phyloP scores from a whole-genome alignment of 2,797 vertebrate genomes.

The Denticeps clupeoides region DNA sequence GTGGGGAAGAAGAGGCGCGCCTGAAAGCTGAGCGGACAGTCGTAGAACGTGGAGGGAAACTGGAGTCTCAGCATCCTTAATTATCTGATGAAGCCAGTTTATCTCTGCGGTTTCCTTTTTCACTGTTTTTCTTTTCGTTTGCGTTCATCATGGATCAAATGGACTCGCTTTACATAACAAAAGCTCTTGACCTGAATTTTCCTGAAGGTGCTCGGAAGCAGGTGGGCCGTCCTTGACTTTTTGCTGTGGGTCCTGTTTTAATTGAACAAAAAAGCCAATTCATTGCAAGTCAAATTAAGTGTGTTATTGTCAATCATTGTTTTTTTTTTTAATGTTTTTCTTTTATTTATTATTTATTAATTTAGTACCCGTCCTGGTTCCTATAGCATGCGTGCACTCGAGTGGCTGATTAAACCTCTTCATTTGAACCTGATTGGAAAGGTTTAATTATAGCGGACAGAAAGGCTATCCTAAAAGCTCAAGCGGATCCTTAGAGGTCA shows the following conservation, averaged over 20 bases:
- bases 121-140: constrained; percentile 48
- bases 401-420: constrained; percentile 3
- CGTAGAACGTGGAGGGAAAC: constrained; percentile 61
- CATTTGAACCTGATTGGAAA: constrained; percentile 4
- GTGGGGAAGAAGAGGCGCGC: background rate
- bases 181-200: constrained; percentile 62
- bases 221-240: too few relatives aligned
- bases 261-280: too few relatives aligned
- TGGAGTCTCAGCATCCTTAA: constrained; percentile 62
- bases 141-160: constrained; percentile 46
- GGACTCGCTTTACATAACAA: constrained; percentile 67
- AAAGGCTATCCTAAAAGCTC: background rate
- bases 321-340: too few relatives aligned
- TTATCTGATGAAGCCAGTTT: constrained; percentile 66
- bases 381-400: background rate
- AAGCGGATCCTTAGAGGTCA: background rate
- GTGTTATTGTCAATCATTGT: too few relatives aligned
- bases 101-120: constrained; percentile 69
- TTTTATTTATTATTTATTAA: too few relatives aligned
- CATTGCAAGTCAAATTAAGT: too few relatives aligned
- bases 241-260: too few relatives aligned
- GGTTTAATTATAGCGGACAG: background rate
- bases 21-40: constrained; percentile 65
- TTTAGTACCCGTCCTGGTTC: background rate
- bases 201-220: too few relatives aligned